phyloP scores from a whole-genome alignment of 2,797 vertebrate species.

The Xenops minutus region DNA sequence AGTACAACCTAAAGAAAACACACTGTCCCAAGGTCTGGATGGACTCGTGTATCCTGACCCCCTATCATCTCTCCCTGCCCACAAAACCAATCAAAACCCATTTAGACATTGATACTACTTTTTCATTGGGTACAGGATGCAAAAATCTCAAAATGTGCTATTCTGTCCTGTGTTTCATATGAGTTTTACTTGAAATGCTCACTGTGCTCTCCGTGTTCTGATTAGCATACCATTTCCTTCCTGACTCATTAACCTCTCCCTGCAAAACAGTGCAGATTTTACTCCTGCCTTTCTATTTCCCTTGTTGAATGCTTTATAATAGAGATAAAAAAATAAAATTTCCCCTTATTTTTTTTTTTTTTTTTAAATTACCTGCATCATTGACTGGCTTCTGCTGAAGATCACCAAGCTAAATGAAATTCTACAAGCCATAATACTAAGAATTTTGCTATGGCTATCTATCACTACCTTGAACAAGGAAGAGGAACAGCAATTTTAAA shows the following conservation, averaged over 20 bases:
- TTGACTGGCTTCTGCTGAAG: background rate
- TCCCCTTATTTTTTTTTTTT: too few relatives aligned
- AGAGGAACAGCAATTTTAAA: background rate
- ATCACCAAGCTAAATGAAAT: background rate
- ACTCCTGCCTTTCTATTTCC: background rate
- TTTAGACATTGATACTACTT: background rate
- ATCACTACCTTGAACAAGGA: background rate
- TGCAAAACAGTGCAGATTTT: background rate
- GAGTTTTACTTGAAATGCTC: background rate
- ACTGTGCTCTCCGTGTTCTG: background rate
- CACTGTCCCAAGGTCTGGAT: background rate
- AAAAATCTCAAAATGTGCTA: background rate
- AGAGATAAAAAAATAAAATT: background rate
- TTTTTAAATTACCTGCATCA: background rate
- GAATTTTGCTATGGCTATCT: background rate
- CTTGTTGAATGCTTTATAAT: background rate
- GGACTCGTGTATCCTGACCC: accelerated
- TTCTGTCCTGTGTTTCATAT: background rate
- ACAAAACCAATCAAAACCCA: background rate
- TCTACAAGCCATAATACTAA: background rate
- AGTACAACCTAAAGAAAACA: background rate
- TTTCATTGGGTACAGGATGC: background rate
- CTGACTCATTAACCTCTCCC: background rate
- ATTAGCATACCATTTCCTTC: background rate
- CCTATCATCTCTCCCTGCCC: background rate